Percentiles rank a stretch among this genome's conserved stretches.
These are phyloP conservation scores for Pedetes capensis DNA, from an alignment of 2,113 vertebrate genomes.

Conservation along the genomic window DNA sequence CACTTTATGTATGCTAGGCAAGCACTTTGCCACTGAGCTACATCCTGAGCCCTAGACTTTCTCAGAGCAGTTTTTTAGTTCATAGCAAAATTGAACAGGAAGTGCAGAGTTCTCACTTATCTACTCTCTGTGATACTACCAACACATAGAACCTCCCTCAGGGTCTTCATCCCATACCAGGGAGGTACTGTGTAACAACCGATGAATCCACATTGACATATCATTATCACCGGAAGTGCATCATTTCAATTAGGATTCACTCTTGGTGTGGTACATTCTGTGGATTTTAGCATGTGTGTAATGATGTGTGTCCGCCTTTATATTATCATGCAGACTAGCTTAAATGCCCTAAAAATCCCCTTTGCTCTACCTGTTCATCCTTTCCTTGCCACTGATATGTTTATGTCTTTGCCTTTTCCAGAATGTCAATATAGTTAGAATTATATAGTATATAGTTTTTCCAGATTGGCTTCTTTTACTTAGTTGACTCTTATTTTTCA, in stretches of 20 bases:
- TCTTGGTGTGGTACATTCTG: background rate
- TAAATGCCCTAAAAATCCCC: background rate
- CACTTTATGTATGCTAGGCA: background rate
- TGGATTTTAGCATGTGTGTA: background rate
- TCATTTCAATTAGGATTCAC: background rate
- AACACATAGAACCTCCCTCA: background rate
- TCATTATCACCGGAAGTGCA: background rate
- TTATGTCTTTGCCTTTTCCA: slow-evolving; percentile 7
- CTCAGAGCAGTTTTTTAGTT: background rate
- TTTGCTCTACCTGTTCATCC: background rate
- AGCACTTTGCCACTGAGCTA: background rate
- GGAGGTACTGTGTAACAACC: background rate
- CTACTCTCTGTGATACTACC: too few species aligned
- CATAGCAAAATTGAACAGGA: background rate
- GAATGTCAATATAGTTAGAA: background rate
- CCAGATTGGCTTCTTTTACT: slow-evolving; percentile 15
- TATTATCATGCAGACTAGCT: background rate
- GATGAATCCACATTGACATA: background rate
- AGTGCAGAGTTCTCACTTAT: background rate
- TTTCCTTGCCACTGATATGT: background rate
- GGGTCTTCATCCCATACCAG: background rate
- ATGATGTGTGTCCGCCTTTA: background rate
- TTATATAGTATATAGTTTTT: slow-evolving; percentile 8
- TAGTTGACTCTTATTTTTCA: background rate
- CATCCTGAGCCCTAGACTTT: background rate